phyloP scores from a whole-genome alignment of 2,888 invertebrate species.

The Petrolisthes cinctipes region DNA sequence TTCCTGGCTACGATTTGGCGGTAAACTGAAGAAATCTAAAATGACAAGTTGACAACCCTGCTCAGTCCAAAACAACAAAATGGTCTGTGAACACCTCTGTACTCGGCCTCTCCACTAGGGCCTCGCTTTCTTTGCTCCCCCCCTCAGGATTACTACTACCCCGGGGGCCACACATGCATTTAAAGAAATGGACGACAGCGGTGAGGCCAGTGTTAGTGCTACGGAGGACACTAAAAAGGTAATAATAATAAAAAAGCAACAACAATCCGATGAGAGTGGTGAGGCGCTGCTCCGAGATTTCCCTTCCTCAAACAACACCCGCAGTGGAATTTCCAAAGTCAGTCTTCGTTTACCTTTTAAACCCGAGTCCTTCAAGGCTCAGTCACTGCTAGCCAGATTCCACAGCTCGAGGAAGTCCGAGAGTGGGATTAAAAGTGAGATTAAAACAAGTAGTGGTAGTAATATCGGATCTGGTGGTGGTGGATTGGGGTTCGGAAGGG shows the following conservation, averaged over 20 bases:
- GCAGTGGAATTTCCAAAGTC: slow-evolving; percentile 29
- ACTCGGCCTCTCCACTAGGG: neutral
- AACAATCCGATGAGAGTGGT: neutral
- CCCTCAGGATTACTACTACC: neutral
- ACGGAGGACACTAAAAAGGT: neutral
- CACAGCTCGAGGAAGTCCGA: slow-evolving; percentile 56
- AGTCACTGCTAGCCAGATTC: slow-evolving; percentile 46
- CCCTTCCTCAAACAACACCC: neutral
- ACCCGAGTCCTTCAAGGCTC: slow-evolving; percentile 48
- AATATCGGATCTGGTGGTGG: neutral
- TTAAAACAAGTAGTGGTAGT: slow-evolving; percentile 34
- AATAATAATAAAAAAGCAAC: too few relatives aligned
- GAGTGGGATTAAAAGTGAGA: slow-evolving; percentile 51
- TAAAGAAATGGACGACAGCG: slow-evolving; percentile 50
- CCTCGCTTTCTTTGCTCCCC: slow-evolving; percentile 14
- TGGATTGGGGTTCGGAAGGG: slow-evolving; percentile 20
- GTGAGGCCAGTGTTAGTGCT: slow-evolving; percentile 1
- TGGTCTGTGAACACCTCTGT: slow-evolving; percentile 25
- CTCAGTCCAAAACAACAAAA: slow-evolving; percentile 50
- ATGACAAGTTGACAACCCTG: neutral
- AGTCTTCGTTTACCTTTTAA: slow-evolving; percentile 47
- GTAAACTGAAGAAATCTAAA: neutral
- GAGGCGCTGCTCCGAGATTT: slow-evolving; percentile 32
- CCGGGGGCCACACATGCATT: neutral
- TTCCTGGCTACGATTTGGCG: neutral